Evolutionary conservation across 2,113 vertebrate species (phyloP).

Genomic region (Willisornis vidua): DNA sequence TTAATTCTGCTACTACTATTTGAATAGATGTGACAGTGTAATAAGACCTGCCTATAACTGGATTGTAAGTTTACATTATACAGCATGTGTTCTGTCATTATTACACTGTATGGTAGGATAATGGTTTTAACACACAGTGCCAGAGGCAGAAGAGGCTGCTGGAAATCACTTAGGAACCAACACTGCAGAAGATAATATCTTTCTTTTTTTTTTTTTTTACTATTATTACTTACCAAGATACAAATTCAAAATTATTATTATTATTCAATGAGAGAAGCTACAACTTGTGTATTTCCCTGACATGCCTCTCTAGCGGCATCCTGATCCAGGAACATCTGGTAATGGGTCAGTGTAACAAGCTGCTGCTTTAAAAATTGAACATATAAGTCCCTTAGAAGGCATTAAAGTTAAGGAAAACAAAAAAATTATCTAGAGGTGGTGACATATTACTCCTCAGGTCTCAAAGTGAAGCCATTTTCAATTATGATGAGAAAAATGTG

Average conservation of each 20-base stretch:
- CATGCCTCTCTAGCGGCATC: neutral
- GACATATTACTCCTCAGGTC: neutral
- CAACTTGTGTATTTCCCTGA: neutral
- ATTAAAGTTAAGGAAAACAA: neutral
- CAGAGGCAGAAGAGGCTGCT: constrained; percentile 61
- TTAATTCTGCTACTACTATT: neutral
- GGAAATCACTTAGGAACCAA: constrained; percentile 68
- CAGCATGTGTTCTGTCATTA: constrained; percentile 66
- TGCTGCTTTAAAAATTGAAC: neutral
- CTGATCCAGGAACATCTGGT: neutral
- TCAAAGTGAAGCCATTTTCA: neutral
- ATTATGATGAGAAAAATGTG: neutral
- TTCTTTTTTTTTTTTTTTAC: neutral
- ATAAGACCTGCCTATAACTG: constrained; percentile 53
- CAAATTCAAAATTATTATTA: constrained; percentile 30
- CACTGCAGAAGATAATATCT: constrained; percentile 26
- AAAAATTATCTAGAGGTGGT: neutral
- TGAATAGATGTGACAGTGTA: constrained; percentile 61
- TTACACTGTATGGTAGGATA: constrained; percentile 32
- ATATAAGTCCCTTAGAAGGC: neutral
- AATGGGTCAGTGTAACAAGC: neutral
- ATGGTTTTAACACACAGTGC: constrained; percentile 59
- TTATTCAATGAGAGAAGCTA: neutral
- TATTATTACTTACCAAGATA: constrained; percentile 24
- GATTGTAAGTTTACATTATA: constrained; percentile 67